Base-by-base conservation (phyloP, 2,888 invertebrate genomes). In the Tinea pellionella region DNA sequence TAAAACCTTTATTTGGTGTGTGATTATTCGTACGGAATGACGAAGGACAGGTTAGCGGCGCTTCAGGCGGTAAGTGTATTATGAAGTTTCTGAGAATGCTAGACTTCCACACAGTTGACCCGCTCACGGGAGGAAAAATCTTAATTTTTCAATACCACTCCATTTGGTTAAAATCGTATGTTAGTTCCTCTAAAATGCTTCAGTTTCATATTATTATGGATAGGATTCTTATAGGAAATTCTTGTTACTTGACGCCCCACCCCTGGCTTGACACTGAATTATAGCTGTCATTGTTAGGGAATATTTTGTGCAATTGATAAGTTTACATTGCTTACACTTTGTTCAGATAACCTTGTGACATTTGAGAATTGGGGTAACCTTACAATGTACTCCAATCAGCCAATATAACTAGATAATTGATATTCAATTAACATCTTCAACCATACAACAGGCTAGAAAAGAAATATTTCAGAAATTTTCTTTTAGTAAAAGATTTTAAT, bases 11-110 rank as follows among this genome's bases (percentile, higher is more conserved):
- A 85, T 80, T 89, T 89, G 89, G 89, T 89, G 90, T 90, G 91
- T 91, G 90, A 90, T 89, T 86, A 81, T 85, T 84, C 80, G 75
- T 86, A 83, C 86, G 91, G 84, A 87, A 96, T 96, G 96, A 96
- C 96, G 90, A 96, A 96, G 93, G 96, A 96, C 92, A 96, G 96
- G 93, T 93, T 96, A 92, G 96, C 96, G 90, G 96, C 96, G 88
- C 92, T 96, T 77, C 95, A 95, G 90, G 96, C 96, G 92, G 95
- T 95, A 90, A 92, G 94, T 83, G 72, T 71, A 69, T 65, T 66
- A 68, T 6, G 12, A 70, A 72, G 66, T 70, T 76, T 73, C 72
- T 72, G 62, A 70, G 72, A 64, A 77, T 82, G 75, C 79, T 78
- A 79, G 77, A 80, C 74, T 76, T 77, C 71, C 62, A 65, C 69